phyloP scores from a whole-genome alignment of 2,888 invertebrate genomes.

The Iphiclides podalirius region DNA sequence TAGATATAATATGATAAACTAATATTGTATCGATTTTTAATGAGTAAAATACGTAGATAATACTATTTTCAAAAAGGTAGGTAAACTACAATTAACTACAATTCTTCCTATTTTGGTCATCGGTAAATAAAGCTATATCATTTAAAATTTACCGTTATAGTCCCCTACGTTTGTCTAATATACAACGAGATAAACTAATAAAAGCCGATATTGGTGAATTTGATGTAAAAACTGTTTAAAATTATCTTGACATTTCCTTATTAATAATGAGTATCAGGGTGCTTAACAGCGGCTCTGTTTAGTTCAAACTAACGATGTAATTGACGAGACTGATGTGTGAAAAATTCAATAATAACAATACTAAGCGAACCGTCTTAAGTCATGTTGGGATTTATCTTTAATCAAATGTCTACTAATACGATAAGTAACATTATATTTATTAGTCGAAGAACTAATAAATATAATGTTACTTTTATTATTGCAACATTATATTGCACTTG shows the following conservation, averaged over 20 bases:
- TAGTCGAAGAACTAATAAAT: too few species aligned
- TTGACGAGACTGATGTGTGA: slow-evolving; percentile 15
- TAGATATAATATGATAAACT: slow-evolving; percentile 31
- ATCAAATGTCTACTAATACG: too few species aligned
- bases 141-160: slow-evolving; percentile 21
- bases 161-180: slow-evolving; percentile 19
- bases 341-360: slow-evolving; percentile 9
- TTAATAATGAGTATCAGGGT: background rate
- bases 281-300: background rate
- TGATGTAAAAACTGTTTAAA: background rate
- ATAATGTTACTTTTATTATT: background rate
- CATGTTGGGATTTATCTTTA: slow-evolving; percentile 1
- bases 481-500: background rate
- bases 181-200: slow-evolving; percentile 13
- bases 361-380: background rate
- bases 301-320: slow-evolving; percentile 15
- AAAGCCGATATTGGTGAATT: slow-evolving; percentile 9
- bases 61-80: slow-evolving; percentile 7
- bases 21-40: slow-evolving; percentile 32
- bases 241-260: slow-evolving; percentile 6
- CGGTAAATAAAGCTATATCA: slow-evolving; percentile 39
- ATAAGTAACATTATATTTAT: too few species aligned
- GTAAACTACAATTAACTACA: slow-evolving; percentile 33
- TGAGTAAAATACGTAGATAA: slow-evolving; percentile 6
- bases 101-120: slow-evolving; percentile 46